A percentile compares a stretch with the other conserved stretches of the same genome.
Evolutionary conservation across 2,113 vertebrate species (phyloP).

Genomic region (Himantopus leucocephalus): DNA sequence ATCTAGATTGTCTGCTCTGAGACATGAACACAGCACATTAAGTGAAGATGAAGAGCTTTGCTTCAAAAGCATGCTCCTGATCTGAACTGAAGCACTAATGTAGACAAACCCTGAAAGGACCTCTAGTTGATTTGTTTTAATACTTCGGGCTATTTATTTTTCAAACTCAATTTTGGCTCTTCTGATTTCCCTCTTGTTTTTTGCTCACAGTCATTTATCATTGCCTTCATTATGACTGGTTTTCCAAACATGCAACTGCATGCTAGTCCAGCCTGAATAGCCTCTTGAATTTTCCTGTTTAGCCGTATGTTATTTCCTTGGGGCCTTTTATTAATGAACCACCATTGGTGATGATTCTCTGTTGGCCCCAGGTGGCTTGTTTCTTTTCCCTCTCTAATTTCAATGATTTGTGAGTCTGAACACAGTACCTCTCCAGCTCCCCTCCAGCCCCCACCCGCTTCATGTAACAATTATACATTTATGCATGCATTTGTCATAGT

Average conservation of each 20-base stretch:
- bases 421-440: background rate
- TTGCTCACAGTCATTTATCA: background rate
- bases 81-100: background rate
- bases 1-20: background rate
- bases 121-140: background rate
- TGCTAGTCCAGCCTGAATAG: background rate
- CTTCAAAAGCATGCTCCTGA: background rate
- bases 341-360: background rate
- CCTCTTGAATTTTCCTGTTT: background rate
- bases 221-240: background rate
- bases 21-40: background rate
- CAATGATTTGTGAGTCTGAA: background rate
- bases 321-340: background rate
- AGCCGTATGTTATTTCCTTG: background rate
- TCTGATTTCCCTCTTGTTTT: background rate
- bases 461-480: background rate
- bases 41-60: background rate
- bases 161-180: background rate
- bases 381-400: background rate
- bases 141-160: background rate
- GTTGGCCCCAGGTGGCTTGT: background rate
- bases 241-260: background rate
- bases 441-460: background rate
- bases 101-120: background rate
- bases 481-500: constrained; percentile 9